These are phyloP conservation scores for Pecten maximus DNA, from an alignment of 2,888 invertebrate species.

Conservation along the genomic window DNA sequence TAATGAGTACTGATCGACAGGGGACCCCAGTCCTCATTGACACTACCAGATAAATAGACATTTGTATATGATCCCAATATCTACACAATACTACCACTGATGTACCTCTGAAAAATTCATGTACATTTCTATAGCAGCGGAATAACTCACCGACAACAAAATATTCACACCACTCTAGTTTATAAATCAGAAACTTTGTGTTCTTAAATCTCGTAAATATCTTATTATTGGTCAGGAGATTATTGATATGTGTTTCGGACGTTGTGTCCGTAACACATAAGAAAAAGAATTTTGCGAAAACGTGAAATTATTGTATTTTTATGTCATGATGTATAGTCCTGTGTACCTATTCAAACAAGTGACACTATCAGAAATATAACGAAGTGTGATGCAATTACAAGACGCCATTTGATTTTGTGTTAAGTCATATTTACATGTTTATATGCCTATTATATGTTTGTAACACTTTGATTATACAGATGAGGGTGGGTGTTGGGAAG, in stretches of 20 bases:
- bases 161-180: not conserved
- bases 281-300: not conserved
- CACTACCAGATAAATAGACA: not conserved
- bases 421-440: too few species aligned
- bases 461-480: too few species aligned
- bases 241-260: not conserved
- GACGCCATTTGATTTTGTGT: too few species aligned
- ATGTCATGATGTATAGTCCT: not conserved
- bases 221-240: not conserved
- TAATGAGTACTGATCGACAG: not conserved
- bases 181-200: not conserved
- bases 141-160: not conserved
- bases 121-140: not conserved
- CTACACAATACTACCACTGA: not conserved
- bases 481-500: too few species aligned
- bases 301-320: not conserved
- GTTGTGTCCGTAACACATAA: not conserved
- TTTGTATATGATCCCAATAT: not conserved
- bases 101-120: not conserved
- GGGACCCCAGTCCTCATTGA: slow-evolving; percentile 5
- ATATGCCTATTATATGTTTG: too few species aligned
- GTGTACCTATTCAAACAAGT: too few species aligned
- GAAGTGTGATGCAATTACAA: too few species aligned
- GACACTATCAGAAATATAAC: too few species aligned
- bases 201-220: not conserved